phyloP scores from a whole-genome alignment of 2,113 vertebrate species.

The Lethenteron camtschaticum region DNA sequence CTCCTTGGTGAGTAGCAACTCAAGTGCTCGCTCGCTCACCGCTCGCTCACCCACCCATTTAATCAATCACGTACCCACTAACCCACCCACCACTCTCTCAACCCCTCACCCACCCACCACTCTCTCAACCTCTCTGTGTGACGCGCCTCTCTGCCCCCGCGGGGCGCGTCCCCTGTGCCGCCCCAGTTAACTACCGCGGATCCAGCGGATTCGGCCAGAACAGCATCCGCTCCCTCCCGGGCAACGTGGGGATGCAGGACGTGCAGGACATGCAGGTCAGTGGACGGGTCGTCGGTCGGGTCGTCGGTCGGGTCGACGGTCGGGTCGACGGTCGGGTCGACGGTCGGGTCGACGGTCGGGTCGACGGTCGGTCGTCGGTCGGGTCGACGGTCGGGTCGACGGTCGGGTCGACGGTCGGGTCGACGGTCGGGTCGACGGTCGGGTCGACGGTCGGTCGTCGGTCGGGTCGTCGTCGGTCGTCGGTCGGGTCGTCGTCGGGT shows the following conservation, averaged over 20 bases:
- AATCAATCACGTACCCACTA: background rate
- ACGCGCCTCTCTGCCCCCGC: background rate
- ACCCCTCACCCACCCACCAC: background rate
- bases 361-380: too few species aligned
- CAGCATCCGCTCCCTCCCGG: conserved; percentile 47
- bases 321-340: too few species aligned
- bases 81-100: background rate
- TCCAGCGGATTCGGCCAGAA: conserved; percentile 76
- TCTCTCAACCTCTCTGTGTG: too few species aligned
- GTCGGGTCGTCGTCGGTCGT: too few species aligned
- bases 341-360: too few species aligned
- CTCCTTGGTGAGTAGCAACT: background rate
- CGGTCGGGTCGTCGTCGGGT: too few species aligned
- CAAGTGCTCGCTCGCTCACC: background rate
- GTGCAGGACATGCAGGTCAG: conserved; percentile 68
- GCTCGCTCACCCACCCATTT: background rate
- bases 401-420: too few species aligned
- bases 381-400: too few species aligned
- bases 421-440: too few species aligned
- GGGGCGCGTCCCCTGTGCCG: conserved; percentile 1
- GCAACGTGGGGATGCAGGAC: conserved; percentile 58
- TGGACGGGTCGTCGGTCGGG: background rate
- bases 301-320: too few species aligned
- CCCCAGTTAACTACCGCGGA: conserved; percentile 71
- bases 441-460: too few species aligned